A percentile compares a stretch with the other conserved stretches of the same genome.
Evolutionary conservation across 2,797 vertebrate genomes (phyloP).

Genomic region (Pipistrellus pygmaeus): DNA sequence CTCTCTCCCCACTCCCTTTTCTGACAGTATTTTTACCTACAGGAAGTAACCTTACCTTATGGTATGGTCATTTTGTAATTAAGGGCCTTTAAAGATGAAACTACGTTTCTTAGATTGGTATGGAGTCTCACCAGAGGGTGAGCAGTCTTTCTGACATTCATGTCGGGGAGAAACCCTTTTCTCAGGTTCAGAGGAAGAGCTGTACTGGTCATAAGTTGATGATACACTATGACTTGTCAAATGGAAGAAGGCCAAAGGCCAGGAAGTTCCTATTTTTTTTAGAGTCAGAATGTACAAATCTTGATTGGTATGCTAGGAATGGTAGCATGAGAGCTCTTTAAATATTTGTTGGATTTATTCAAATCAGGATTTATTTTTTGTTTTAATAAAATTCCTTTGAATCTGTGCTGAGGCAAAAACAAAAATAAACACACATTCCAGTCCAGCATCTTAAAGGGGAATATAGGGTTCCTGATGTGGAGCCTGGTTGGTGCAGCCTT

Average conservation of each 20-base stretch:
- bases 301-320: background rate
- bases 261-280: background rate
- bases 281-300: background rate
- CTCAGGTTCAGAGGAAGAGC: background rate
- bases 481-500: background rate
- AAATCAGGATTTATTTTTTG: slow-evolving; percentile 22
- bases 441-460: background rate
- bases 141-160: background rate
- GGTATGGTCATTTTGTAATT: background rate
- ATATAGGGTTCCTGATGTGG: background rate
- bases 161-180: background rate
- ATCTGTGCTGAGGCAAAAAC: background rate
- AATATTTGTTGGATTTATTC: slow-evolving; percentile 30
- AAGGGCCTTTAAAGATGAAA: background rate
- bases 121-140: background rate
- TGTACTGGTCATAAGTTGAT: background rate
- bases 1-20: background rate
- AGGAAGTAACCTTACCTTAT: background rate
- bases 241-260: background rate
- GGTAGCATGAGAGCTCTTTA: background rate
- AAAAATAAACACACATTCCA: background rate
- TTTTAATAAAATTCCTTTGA: slow-evolving; percentile 34
- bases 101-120: background rate
- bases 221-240: background rate
- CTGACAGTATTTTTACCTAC: background rate